Evolutionary conservation across 2,888 invertebrate genomes (phyloP), one percentile per base, ranked within the genome.

Genomic region (Eupithecia exiguata): DNA sequence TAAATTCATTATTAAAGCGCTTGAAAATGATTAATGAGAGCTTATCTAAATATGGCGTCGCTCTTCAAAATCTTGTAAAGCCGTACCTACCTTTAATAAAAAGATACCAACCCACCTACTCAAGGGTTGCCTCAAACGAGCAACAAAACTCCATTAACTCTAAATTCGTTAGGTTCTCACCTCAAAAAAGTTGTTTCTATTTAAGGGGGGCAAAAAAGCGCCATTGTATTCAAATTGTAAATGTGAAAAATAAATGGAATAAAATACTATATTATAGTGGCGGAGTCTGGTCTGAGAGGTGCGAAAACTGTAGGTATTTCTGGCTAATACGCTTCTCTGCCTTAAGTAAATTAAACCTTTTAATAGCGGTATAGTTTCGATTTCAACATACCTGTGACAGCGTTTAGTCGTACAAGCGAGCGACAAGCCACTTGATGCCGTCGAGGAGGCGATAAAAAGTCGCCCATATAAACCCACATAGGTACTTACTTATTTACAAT

Each of bases 401-500:
- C 53, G 4, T 53, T 53, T 53, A 53, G 21, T 46, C 18, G 46
- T 53, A 21, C 10, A 53, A 12, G 21, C 53, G 21, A 12, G 21
- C 53, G 21, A 53, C 21, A 21, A 53, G 4, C 53, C 21, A 7
- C n/a, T 9, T 16, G 49, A 9, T 49, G 7, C 49, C n/a, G 53
- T 53, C 12, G 21, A 21, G 53, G 0, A 53, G n/a, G 21, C 49
- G 49, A 21, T 53, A 53, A 49, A 53, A 21, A 53, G 53, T 53
- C 7, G 10, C 53, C 53, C 53, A 21, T 49, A n/a, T 49, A n/a
- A 49, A 49, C 21, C 53, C 5, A 53, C 10, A n/a, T 21, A 66
- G n/a, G 14, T 71, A 30, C 12, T 49, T 80, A 80, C 81, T 80
- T 85, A 88, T 87, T 85, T 84, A 86, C 81, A 86, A 86, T 87